Percentiles rank a stretch among this genome's conserved stretches.
phyloP scores from a whole-genome alignment of 2,113 vertebrate species.

The Phyllostomus discolor region DNA sequence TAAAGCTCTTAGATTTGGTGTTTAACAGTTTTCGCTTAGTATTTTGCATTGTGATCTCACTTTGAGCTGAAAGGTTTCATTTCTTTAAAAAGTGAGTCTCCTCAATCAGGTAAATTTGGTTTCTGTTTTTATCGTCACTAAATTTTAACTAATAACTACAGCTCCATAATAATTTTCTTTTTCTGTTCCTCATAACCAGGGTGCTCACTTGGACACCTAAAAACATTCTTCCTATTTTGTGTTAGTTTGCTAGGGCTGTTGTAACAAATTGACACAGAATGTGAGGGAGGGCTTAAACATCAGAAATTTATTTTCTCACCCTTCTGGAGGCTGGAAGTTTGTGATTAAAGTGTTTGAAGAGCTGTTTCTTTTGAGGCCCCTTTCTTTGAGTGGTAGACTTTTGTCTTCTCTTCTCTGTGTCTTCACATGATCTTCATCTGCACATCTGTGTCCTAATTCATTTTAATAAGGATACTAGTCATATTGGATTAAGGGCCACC shows the following conservation, averaged over 20 bases:
- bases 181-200: background rate
- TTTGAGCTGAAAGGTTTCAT: background rate
- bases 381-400: background rate
- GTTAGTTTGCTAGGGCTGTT: background rate
- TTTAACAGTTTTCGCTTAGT: background rate
- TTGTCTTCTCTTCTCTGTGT: background rate
- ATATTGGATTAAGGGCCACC: background rate
- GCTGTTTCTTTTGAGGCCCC: background rate
- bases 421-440: too few species aligned
- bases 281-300: background rate
- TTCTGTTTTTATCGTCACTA: background rate
- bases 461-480: background rate
- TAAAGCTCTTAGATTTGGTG: background rate
- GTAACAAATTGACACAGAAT: accelerated
- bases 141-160: background rate
- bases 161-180: background rate
- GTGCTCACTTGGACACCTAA: background rate
- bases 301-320: too few species aligned
- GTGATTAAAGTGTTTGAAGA: background rate
- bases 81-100: background rate
- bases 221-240: background rate
- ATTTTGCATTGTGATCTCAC: background rate
- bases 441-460: background rate
- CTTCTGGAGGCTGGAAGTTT: background rate
- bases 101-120: background rate